phyloP scores from a whole-genome alignment of 2,888 invertebrate species.

The Xanthostigma xanthostigma region DNA sequence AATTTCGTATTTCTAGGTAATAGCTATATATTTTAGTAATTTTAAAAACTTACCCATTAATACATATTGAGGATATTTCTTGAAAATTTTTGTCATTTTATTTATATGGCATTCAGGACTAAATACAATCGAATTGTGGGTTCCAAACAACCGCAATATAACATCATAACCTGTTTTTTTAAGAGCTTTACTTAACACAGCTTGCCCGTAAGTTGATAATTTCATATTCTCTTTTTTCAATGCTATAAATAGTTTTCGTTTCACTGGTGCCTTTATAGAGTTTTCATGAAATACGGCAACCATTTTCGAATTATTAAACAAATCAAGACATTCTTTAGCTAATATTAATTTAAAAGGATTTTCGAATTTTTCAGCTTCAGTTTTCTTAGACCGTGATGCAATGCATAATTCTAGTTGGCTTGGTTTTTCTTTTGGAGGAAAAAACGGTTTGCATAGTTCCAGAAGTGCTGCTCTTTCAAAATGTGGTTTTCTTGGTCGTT shows the following conservation, averaged over 20 bases:
- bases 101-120: slow-evolving; percentile 46
- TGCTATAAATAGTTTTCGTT: slow-evolving; percentile 44
- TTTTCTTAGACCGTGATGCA: slow-evolving; percentile 19
- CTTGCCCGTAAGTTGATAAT: slow-evolving; percentile 47
- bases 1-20: too few relatives aligned
- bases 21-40: too few relatives aligned
- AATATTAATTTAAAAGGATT: slow-evolving; percentile 60
- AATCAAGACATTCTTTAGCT: slow-evolving; percentile 52
- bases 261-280: slow-evolving; percentile 47
- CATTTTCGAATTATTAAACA: slow-evolving; percentile 56
- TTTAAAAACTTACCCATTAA: slow-evolving; percentile 40
- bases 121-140: slow-evolving; percentile 52
- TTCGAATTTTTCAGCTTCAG: slow-evolving; percentile 26
- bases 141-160: slow-evolving; percentile 45
- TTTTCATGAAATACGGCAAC: slow-evolving; percentile 58
- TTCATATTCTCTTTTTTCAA: slow-evolving; percentile 54
- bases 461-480: slow-evolving; percentile 50
- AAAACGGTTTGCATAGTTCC: slow-evolving; percentile 48
- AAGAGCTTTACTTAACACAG: slow-evolving; percentile 50
- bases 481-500: slow-evolving; percentile 54
- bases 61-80: slow-evolving; percentile 53
- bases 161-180: slow-evolving; percentile 51
- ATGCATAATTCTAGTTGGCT: slow-evolving; percentile 38
- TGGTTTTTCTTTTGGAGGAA: slow-evolving; percentile 31
- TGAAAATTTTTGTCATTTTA: slow-evolving; percentile 46